Percentiles rank a stretch among this genome's conserved stretches.
phyloP scores from a whole-genome alignment of 2,113 vertebrate species.

The Gavia stellata region DNA sequence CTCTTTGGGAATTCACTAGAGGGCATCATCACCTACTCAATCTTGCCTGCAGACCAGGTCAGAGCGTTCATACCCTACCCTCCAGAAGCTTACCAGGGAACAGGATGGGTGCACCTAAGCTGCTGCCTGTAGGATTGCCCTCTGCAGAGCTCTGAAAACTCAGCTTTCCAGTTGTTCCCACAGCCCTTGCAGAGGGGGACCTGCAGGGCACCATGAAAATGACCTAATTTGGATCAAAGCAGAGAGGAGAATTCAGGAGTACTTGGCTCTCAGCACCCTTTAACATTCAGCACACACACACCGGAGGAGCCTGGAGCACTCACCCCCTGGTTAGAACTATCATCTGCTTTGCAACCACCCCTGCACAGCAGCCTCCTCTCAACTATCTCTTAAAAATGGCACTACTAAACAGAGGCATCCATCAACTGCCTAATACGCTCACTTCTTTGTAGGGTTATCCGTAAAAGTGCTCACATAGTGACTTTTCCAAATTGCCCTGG shows the following conservation, averaged over 20 bases:
- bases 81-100: background rate
- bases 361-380: background rate
- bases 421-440: background rate
- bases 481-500: background rate
- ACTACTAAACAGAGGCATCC: background rate
- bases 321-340: background rate
- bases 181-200: background rate
- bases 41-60: background rate
- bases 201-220: background rate
- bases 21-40: conserved; percentile 32
- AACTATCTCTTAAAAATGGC: background rate
- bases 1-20: conserved; percentile 1
- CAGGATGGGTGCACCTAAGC: accelerated
- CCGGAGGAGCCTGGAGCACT: background rate
- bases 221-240: background rate
- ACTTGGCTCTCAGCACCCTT: background rate
- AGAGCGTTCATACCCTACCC: too few relatives aligned
- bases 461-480: background rate
- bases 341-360: background rate
- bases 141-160: background rate
- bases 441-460: background rate
- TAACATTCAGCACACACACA: background rate
- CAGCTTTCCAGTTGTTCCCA: background rate
- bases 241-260: background rate
- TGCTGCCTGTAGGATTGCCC: background rate